These are phyloP conservation scores for Drosophila nr. perissopoda DNA, from an alignment of 2,888 invertebrate genomes.

Conservation along the genomic window DNA sequence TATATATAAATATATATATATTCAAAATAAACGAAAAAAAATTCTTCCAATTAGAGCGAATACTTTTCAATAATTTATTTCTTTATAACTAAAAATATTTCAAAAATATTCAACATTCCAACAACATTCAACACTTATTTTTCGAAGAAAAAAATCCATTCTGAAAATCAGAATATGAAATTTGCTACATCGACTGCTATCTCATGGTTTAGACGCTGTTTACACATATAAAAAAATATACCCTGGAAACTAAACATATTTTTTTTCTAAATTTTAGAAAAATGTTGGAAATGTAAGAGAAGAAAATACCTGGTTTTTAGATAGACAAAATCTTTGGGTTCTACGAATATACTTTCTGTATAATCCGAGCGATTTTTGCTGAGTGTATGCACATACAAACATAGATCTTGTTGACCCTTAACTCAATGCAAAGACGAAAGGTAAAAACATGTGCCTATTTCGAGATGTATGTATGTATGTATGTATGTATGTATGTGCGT, in stretches of 20 bases:
- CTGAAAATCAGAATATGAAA: too few species aligned
- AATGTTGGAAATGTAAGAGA: neutral
- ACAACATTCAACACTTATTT: too few species aligned
- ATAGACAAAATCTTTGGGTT: neutral
- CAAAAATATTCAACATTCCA: too few species aligned
- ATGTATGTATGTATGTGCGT: neutral
- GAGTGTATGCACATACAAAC: neutral
- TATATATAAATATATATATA: neutral
- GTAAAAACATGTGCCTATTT: too few species aligned
- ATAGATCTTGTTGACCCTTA: neutral
- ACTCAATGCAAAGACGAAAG: neutral
- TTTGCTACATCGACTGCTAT: too few species aligned
- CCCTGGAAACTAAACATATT: neutral
- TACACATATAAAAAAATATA: neutral
- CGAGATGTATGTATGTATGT: neutral
- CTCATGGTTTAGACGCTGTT: too few species aligned
- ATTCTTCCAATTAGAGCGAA: too few species aligned
- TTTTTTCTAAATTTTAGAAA: neutral
- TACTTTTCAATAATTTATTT: too few species aligned
- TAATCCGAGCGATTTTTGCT: neutral
- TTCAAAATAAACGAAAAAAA: too few species aligned
- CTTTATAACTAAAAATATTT: too few species aligned
- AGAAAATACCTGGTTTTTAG: neutral
- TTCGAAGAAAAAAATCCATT: too few species aligned
- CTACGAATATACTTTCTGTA: neutral